phyloP scores from a whole-genome alignment of 2,888 invertebrate species.

The Automeris io region DNA sequence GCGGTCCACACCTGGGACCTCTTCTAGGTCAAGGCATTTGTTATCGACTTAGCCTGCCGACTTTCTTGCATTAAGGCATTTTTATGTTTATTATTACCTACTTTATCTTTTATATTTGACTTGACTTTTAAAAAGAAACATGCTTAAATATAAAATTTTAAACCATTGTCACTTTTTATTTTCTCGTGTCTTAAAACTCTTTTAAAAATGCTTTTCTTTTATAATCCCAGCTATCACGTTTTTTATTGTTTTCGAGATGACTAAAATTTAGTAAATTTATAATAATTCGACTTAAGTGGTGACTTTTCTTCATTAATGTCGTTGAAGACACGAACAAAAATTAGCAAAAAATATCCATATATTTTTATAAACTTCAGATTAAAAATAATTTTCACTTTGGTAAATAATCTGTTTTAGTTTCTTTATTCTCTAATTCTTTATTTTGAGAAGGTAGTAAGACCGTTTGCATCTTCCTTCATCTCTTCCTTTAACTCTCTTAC shows the following conservation, averaged over 20 bases:
- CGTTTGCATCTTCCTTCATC: no score
- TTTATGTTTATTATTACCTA: constrained; percentile 2
- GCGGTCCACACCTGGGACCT: constrained; percentile 21
- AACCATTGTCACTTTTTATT: not conserved
- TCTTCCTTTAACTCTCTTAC: no score
- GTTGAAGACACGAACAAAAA: no score
- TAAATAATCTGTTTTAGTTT: no score
- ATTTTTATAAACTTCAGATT: no score
- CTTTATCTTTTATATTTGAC: not conserved
- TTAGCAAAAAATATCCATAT: no score
- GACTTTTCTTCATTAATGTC: no score
- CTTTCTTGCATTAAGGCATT: constrained; percentile 15
- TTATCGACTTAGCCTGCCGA: constrained; percentile 9
- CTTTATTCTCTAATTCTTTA: no score
- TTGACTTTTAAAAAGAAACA: not conserved
- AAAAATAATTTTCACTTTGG: no score
- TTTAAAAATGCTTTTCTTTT: not conserved
- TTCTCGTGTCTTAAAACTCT: not conserved
- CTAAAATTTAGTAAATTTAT: not conserved
- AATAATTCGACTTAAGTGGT: no score
- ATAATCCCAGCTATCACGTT: not conserved
- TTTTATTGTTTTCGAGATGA: not conserved
- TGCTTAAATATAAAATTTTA: not conserved
- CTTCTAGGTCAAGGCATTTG: constrained; percentile 17
- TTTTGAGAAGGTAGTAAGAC: no score